Evolutionary conservation across 2,888 invertebrate species (phyloP).

Genomic region (Fragum whitleyi): DNA sequence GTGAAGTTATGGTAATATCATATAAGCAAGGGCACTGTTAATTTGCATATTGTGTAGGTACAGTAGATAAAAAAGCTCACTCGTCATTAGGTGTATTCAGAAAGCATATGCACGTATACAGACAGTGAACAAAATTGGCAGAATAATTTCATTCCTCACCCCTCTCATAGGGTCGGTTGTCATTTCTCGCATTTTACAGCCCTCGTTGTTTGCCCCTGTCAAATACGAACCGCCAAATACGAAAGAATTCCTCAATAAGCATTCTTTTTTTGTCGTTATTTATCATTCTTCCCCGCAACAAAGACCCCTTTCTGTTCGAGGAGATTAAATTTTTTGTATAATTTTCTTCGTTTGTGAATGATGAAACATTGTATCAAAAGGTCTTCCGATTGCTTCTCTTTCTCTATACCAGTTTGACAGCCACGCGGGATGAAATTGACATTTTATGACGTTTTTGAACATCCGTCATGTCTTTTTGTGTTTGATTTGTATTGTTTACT

Average conservation of each 20-base stretch:
- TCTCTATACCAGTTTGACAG: conserved; percentile 58
- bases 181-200: too few relatives aligned
- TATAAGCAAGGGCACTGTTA: too few relatives aligned
- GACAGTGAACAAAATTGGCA: too few relatives aligned
- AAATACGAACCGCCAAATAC: background rate
- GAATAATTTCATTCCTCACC: too few relatives aligned
- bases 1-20: too few relatives aligned
- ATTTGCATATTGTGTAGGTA: too few relatives aligned
- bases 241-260: background rate
- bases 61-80: too few relatives aligned
- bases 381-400: conserved; percentile 56
- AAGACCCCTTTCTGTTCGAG: conserved; percentile 52
- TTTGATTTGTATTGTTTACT: conserved; percentile 64
- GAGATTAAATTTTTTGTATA: conserved; percentile 61
- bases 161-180: too few relatives aligned
- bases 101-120: too few relatives aligned
- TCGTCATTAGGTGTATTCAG: too few relatives aligned
- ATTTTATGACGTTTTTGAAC: conserved; percentile 61
- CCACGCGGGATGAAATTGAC: conserved; percentile 58
- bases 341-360: conserved; percentile 55
- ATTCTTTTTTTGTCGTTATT: background rate
- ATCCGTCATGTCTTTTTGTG: conserved; percentile 55
- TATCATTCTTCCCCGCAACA: conserved; percentile 44
- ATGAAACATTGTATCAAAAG: conserved; percentile 56
- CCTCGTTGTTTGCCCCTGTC: too few relatives aligned